These are phyloP conservation scores for Acanthacorydalis orientalis DNA, from an alignment of 2,888 invertebrate species.

Conservation along the genomic window DNA sequence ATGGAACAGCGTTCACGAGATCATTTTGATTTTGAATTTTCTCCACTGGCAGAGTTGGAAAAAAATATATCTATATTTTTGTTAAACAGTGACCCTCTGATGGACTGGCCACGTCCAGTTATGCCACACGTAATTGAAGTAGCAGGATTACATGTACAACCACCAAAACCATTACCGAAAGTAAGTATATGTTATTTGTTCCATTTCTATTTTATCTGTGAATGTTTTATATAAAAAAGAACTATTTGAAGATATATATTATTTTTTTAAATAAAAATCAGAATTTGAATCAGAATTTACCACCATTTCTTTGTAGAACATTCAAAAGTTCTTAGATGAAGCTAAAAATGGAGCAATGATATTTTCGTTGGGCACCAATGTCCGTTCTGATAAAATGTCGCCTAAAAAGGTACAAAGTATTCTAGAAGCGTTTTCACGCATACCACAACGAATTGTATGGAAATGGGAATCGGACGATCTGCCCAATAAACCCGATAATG, in stretches of 20 bases:
- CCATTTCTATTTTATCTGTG: no score
- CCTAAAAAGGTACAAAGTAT: slow-evolving; percentile 13
- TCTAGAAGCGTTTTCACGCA: slow-evolving; percentile 16
- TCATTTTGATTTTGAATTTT: slow-evolving; percentile 5
- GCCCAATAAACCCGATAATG: slow-evolving; percentile 18
- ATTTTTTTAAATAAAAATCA: no score
- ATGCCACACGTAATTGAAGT: slow-evolving; percentile 22
- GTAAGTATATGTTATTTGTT: slow-evolving; percentile 14
- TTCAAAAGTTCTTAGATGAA: slow-evolving; percentile 15
- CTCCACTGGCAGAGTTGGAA: slow-evolving; percentile 9
- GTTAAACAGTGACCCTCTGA: slow-evolving; percentile 16
- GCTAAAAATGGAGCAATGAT: slow-evolving; percentile 19
- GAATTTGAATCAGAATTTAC: no score
- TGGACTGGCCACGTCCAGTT: slow-evolving; percentile 17
- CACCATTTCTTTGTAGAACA: slow-evolving; percentile 11
- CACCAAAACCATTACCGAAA: slow-evolving; percentile 15
- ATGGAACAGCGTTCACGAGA: slow-evolving; percentile 6
- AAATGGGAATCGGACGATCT: slow-evolving; percentile 18
- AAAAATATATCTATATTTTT: slow-evolving; percentile 16
- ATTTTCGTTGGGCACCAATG: slow-evolving; percentile 21
- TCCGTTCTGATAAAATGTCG: slow-evolving; percentile 14
- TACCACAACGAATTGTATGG: slow-evolving; percentile 21
- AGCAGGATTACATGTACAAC: slow-evolving; percentile 19
- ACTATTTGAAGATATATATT: no score
- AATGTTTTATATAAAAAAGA: no score